phyloP scores from a whole-genome alignment of 2,113 vertebrate species.

The Alces alces region DNA sequence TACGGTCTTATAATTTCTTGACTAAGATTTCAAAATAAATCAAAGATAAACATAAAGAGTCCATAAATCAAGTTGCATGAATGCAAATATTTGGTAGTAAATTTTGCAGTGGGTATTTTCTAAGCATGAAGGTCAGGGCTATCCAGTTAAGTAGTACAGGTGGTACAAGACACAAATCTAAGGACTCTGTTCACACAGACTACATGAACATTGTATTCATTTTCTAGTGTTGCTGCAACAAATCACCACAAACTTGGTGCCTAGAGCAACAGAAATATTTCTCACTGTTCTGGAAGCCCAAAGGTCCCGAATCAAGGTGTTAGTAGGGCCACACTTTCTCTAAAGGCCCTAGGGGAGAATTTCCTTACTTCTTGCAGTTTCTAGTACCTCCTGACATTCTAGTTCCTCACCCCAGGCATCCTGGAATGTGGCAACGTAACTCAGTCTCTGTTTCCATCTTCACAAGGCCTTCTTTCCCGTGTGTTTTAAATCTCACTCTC shows the following conservation, averaged over 20 bases:
- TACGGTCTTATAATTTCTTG: neutral
- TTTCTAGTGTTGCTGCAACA: neutral
- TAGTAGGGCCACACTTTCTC: neutral
- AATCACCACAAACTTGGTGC: neutral
- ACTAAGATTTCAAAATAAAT: neutral
- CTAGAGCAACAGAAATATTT: neutral
- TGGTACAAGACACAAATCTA: neutral
- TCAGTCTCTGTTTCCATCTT: neutral
- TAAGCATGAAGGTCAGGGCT: neutral
- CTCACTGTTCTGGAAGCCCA: neutral
- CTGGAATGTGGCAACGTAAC: neutral
- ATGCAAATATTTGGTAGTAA: neutral
- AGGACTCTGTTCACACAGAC: neutral
- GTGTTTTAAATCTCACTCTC: neutral
- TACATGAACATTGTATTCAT: neutral
- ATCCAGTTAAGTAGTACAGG: neutral
- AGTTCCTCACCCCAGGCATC: neutral
- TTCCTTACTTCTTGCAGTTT: neutral
- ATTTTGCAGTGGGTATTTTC: neutral
- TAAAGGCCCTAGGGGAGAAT: neutral
- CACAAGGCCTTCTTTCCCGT: rapidly evolving
- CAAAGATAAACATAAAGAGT: neutral
- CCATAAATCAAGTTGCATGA: neutral
- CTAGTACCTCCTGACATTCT: neutral
- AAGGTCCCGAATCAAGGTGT: neutral